These are phyloP conservation scores for Leptinotarsa haldemani DNA, from an alignment of 2,888 invertebrate species.

Conservation along the genomic window DNA sequence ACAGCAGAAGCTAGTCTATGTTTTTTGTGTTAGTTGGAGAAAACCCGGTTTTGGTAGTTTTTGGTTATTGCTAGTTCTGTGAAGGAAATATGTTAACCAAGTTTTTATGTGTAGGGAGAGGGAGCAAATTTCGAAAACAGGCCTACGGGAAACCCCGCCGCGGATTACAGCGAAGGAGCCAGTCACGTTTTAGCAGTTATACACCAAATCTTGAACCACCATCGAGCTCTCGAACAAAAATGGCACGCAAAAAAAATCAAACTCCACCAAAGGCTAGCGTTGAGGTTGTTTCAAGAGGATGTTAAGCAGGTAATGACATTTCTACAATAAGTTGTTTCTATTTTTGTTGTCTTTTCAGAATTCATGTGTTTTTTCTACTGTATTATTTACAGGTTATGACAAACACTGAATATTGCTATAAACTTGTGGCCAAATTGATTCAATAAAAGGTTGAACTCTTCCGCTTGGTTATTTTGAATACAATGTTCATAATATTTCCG, in stretches of 20 bases:
- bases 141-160: constrained; percentile 85
- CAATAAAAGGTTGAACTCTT: too few species aligned
- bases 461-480: too few species aligned
- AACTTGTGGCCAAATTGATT: too few species aligned
- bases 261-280: constrained; percentile 91
- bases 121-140: constrained; percentile 69
- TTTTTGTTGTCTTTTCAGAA: not conserved
- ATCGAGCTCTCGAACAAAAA: constrained; percentile 90
- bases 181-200: constrained; percentile 96
- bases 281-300: constrained; percentile 95
- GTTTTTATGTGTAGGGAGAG: constrained; percentile 57
- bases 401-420: too few species aligned
- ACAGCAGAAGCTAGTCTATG: too few species aligned
- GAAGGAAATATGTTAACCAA: not conserved
- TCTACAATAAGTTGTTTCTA: constrained; percentile 22
- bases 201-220: constrained; percentile 95
- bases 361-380: too few species aligned
- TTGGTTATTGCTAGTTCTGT: too few species aligned
- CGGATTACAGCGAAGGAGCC: constrained; percentile 96
- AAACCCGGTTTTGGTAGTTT: too few species aligned
- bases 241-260: constrained; percentile 97
- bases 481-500: too few species aligned
- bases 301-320: constrained; percentile 82
- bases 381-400: too few species aligned
- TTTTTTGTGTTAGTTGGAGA: too few species aligned